Evolutionary conservation across 1,140 invertebrate genomes (phyloP).

Genomic region (Telenomus remus): DNA sequence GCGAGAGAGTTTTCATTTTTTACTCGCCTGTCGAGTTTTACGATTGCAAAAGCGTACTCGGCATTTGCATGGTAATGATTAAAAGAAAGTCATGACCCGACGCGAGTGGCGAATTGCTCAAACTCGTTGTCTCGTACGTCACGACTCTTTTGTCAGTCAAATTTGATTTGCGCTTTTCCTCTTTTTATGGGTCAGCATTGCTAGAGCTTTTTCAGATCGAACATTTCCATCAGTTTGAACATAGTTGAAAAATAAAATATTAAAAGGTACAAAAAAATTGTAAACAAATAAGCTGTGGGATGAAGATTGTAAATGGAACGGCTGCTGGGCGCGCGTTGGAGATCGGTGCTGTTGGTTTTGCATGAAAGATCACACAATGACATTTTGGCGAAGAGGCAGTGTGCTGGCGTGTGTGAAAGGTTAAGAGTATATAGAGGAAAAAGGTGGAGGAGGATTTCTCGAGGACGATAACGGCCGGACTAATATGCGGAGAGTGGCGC

Average conservation of each 20-base stretch:
- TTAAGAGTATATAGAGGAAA: constrained; percentile 34
- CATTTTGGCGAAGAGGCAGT: constrained; percentile 35
- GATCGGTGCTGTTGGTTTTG: constrained; percentile 5
- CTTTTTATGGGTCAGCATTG: too few species aligned
- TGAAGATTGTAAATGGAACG: constrained; percentile 1
- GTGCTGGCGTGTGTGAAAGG: constrained; percentile 37
- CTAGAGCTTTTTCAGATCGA: too few species aligned
- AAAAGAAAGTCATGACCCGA: constrained; percentile 18
- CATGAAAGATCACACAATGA: constrained; percentile 34
- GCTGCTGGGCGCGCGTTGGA: too few species aligned
- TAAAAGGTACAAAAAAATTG: too few species aligned
- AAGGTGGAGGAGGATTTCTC: constrained; percentile 40
- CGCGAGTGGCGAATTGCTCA: background rate
- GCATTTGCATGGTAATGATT: constrained; percentile 24
- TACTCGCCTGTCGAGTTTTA: background rate
- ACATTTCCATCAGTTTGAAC: too few species aligned
- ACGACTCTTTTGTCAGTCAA: background rate
- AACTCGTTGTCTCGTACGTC: background rate
- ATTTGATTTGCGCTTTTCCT: background rate
- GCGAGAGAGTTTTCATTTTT: constrained; percentile 17
- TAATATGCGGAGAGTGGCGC: constrained; percentile 49
- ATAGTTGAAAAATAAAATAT: too few species aligned
- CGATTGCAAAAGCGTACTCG: background rate
- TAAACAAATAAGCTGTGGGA: too few species aligned
- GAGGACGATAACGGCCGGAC: constrained; percentile 59